Evolutionary conservation across 2,113 vertebrate genomes (phyloP), one percentile per base, ranked within the genome.

Genomic region (Herpetotheres cachinnans): DNA sequence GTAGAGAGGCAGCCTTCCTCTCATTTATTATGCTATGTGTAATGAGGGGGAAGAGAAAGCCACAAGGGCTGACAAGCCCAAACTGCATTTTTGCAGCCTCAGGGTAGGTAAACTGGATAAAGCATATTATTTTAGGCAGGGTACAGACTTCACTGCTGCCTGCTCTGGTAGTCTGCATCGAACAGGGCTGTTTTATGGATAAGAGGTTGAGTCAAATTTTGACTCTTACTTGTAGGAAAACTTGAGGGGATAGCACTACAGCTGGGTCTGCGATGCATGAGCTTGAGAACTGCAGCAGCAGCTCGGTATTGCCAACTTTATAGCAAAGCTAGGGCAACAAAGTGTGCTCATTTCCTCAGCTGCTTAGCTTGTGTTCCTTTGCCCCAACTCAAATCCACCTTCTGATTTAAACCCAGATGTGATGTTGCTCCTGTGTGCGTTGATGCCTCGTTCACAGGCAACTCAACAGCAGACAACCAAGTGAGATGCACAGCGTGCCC

Each of bases 341-440:
- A 13, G 2, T 3, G 5, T 27, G 29, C 32, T 19, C 6, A 1
- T 66, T 61, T 27, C 34, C 15, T 72, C 26, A 13, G 22, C 34
- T 59, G 38, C 52, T 70, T 22, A 11, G 50, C 56, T 52, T 46
- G 40, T 38, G 4, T 32, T 26, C 27, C n/a, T 74, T 24, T 20
- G 8, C 24, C 27, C 12, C 46, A n/a, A 2, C 16, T 29, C 22
- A 54, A 29, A 30, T 18, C 38, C 46, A 44, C 47, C 30, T 29
- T 40, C 15, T 40, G 15, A 55, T 44, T 46, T 50, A 76, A 40
- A 52, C 38, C 11, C 46, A 38, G 16, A 22, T 3, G 15, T 13
- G 21, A 8, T 1, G 6, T 25, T 36, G 52, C 58, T 32, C n/a
- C 49, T 27, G 8, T 2, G 1, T 2, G 4, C 5, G 7, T 9